Percentiles rank a stretch among this genome's conserved stretches.
Conservation (phyloP, 2,113 vertebrate species). For the Lagopus muta region DNA sequence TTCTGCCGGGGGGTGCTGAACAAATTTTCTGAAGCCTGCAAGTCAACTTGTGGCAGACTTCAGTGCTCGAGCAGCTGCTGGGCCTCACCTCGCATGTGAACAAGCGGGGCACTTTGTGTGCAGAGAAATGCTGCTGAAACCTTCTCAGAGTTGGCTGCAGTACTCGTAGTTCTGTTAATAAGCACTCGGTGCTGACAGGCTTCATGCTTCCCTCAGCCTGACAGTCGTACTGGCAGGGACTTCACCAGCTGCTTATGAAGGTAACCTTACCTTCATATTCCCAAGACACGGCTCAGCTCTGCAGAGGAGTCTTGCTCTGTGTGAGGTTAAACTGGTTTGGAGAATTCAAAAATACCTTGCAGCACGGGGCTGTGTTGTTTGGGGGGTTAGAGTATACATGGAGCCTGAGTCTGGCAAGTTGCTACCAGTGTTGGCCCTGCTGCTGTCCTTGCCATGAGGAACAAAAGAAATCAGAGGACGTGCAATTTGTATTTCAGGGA, state of each 20-base stretch:
- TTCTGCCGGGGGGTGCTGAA: not conserved
- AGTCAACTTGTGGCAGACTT: not conserved
- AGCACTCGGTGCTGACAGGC: not conserved
- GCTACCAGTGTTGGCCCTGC: not conserved
- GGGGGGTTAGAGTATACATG: too few relatives aligned
- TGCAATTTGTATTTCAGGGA: not conserved
- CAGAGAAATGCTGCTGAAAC: not conserved
- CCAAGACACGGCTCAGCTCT: not conserved
- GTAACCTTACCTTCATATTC: accelerated
- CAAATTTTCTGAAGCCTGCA: not conserved
- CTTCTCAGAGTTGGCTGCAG: not conserved
- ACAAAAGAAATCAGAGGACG: not conserved
- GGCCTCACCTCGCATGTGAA: accelerated
- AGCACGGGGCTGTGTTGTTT: not conserved
- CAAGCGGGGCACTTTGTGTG: not conserved
- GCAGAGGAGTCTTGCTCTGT: not conserved
- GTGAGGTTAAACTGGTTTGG: not conserved
- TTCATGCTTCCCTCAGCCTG: not conserved
- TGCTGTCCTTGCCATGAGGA: not conserved
- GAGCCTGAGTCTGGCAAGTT: not conserved
- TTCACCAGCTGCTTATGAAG: not conserved
- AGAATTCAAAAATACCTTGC: not conserved
- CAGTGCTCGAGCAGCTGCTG: not conserved
- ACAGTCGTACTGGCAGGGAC: accelerated
- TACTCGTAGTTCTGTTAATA: not conserved